Evolutionary conservation across 2,113 vertebrate species (phyloP), one percentile per base, ranked within the genome.

Genomic region (Carassius gibelio): DNA sequence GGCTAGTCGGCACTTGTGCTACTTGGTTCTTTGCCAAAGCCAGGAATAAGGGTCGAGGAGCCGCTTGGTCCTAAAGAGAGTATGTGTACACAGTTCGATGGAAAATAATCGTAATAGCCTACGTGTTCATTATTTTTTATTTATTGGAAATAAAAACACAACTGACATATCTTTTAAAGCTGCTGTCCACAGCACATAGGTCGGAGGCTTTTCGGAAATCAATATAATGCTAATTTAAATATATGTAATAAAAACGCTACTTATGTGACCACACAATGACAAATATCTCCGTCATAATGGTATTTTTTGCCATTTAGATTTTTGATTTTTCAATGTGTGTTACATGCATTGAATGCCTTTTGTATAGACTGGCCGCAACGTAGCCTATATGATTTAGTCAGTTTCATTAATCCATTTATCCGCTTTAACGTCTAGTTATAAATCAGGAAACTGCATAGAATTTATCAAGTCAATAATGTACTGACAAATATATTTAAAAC

Each of bases 1-100:
- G 97, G 97, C 93, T 96, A 92, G 92, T 91, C 88, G 93, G 93
- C 94, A 94, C 95, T 95, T 94, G 96, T 95, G 96, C 96, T 95
- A 96, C 95, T 95, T 95, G 94, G 94, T 95, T 87, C 92, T 91
- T 91, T 94, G 94, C 94, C 95, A 95, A 93, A 92, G 90, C 91
- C 89, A 87, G 92, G 88, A 76, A 89, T 80, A 90, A 93, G 90
- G 93, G 93, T 92, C 91, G 92, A 93, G 91, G 90, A 92, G 91
- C 93, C 89, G 95, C 95, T 89, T 88, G 96, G 97, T 98, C 97
- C 97, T 97, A 97, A 94, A 95, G 93, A 17, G 91, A 94, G 95
- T 89, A 86, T 76, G 0, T 1, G 42, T 42, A 86, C 9, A 14
- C 17, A 34, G 4, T 30, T 14, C 5, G 62, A 9, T 48, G 23